Evolutionary conservation across 2,888 invertebrate genomes (phyloP).

Genomic region (Quadroppia sp.): DNA sequence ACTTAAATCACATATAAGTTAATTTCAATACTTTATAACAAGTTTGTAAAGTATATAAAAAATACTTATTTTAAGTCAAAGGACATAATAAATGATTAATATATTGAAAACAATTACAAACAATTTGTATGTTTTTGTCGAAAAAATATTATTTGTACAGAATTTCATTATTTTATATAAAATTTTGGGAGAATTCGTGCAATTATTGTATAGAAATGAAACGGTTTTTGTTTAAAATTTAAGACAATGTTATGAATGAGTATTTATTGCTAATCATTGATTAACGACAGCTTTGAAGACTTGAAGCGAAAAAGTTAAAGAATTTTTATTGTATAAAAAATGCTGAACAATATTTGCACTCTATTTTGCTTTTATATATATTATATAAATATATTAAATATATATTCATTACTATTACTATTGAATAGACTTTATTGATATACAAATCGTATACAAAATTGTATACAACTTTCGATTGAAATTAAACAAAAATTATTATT

Average conservation of each 20-base stretch:
- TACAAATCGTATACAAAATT: slow-evolving; percentile 6
- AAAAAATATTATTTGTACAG: not conserved
- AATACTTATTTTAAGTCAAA: not conserved
- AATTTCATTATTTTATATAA: not conserved
- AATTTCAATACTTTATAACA: not conserved
- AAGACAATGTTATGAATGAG: slow-evolving; percentile 1
- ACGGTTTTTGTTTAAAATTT: not conserved
- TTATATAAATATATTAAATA: not conserved
- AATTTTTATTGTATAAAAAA: not conserved
- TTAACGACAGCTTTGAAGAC: no score
- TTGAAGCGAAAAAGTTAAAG: not conserved
- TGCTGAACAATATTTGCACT: not conserved
- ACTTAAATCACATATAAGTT: not conserved
- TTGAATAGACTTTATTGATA: not conserved
- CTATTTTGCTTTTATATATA: slow-evolving; percentile 9
- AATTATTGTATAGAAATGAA: not conserved
- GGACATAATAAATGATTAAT: not conserved
- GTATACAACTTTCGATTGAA: not conserved
- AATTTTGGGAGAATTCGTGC: slow-evolving; percentile 15
- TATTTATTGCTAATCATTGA: slow-evolving; percentile 25
- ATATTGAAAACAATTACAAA: not conserved
- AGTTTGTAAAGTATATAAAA: not conserved
- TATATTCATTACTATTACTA: slow-evolving; percentile 5
- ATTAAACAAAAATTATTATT: not conserved
- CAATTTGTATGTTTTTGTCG: not conserved